phyloP scores from a whole-genome alignment of 2,797 vertebrate species.

The Lagorchestes hirsutus region DNA sequence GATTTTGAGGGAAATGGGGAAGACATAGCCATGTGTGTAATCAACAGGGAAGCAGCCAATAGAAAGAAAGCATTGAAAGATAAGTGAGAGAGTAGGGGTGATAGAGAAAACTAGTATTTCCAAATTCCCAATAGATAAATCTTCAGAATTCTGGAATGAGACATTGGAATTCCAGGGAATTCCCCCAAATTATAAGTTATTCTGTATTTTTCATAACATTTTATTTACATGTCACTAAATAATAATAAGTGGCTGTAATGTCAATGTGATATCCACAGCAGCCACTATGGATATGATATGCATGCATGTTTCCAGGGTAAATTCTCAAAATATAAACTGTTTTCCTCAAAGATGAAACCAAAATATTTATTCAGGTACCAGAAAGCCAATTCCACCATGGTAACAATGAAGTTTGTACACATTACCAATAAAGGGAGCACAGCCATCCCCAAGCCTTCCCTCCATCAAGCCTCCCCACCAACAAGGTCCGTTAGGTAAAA shows the following conservation, averaged over 20 bases:
- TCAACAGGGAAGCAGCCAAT: neutral
- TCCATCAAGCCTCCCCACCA: too few relatives aligned
- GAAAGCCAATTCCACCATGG: too few relatives aligned
- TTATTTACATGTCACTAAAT: neutral
- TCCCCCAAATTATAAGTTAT: neutral
- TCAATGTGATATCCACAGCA: too few relatives aligned
- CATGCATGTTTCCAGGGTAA: too few relatives aligned
- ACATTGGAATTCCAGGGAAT: neutral
- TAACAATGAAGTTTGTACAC: too few relatives aligned
- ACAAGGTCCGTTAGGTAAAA: too few relatives aligned
- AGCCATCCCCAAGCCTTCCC: too few relatives aligned
- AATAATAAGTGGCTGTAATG: neutral
- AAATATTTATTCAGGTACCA: too few relatives aligned
- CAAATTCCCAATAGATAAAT: neutral
- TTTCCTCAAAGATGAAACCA: too few relatives aligned
- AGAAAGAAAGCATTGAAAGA: neutral
- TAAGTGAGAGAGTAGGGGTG: neutral
- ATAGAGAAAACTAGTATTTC: neutral
- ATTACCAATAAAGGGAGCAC: too few relatives aligned
- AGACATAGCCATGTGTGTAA: neutral
- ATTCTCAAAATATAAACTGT: too few relatives aligned
- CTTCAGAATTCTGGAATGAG: neutral
- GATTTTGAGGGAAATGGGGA: neutral
- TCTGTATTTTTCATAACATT: neutral
- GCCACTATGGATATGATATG: too few relatives aligned